Conservation (phyloP, 2,797 vertebrate genomes). For the Pseudocheirus occidentalis region DNA sequence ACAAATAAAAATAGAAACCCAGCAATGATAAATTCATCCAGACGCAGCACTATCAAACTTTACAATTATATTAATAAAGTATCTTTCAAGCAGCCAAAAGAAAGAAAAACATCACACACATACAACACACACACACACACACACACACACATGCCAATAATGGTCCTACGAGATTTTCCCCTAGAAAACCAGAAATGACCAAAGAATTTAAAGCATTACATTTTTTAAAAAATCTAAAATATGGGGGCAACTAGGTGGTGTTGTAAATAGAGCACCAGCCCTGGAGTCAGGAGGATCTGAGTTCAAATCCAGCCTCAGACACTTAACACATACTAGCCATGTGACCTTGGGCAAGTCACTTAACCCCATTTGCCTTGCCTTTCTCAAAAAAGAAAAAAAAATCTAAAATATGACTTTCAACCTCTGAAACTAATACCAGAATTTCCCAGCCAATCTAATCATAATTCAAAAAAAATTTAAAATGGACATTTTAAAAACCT, state of each 20-base stretch:
- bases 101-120: background rate
- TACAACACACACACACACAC: background rate
- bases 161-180: background rate
- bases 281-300: no score
- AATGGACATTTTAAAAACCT: background rate
- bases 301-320: no score
- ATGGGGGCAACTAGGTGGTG: no score
- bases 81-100: background rate
- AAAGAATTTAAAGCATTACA: background rate
- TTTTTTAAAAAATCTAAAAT: background rate
- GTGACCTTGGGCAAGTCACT: no score
- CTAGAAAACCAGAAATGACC: background rate
- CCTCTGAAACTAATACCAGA: background rate
- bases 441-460: background rate
- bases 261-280: no score
- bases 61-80: background rate
- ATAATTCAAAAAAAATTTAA: background rate
- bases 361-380: no score
- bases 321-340: no score
- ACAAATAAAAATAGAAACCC: background rate
- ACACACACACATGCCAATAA: background rate
- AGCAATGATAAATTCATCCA: background rate
- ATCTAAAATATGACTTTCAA: background rate
- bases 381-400: background rate
- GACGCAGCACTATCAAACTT: background rate